These are phyloP conservation scores for Heterotilapia buettikoferi DNA, from an alignment of 2,113 vertebrate species.

Conservation along the genomic window DNA sequence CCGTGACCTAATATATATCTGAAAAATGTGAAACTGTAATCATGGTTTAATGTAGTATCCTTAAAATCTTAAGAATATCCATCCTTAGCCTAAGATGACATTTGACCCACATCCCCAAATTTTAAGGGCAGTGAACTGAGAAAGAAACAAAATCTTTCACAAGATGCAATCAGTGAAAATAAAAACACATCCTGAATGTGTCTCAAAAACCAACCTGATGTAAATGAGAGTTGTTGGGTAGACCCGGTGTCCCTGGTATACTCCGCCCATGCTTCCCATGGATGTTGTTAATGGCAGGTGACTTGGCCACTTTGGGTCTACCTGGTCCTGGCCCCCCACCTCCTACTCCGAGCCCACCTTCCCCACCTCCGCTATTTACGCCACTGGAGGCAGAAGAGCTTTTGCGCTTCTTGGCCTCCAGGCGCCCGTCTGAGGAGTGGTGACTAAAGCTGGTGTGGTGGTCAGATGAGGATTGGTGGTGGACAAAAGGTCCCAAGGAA, in stretches of 20 bases:
- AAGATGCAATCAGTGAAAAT: not conserved
- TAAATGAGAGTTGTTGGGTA: constrained; percentile 88
- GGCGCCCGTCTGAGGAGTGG: constrained; percentile 82
- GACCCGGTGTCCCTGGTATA: constrained; percentile 83
- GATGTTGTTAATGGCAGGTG: constrained; percentile 89
- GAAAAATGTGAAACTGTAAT: not conserved
- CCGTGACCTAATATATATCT: not conserved
- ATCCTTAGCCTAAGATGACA: not conserved
- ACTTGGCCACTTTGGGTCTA: constrained; percentile 88
- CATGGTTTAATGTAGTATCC: not conserved
- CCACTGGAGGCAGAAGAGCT: constrained; percentile 80
- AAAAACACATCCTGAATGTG: not conserved
- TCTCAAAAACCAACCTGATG: constrained; percentile 82
- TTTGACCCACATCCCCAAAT: not conserved
- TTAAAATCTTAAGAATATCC: not conserved
- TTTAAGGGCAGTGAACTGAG: not conserved
- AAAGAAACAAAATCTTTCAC: not conserved
- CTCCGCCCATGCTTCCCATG: constrained; percentile 87
- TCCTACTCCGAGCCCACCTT: constrained; percentile 28
- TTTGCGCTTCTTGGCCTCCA: constrained; percentile 92
- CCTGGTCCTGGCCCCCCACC: constrained; percentile 63
- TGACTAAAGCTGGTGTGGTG: constrained; percentile 83
- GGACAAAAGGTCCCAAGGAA: constrained; percentile 92
- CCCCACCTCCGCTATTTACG: constrained; percentile 70
- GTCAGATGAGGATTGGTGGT: constrained; percentile 74